These are phyloP conservation scores for Scaptomyza caliginosa DNA, from an alignment of 2,888 invertebrate species.

Conservation along the genomic window DNA sequence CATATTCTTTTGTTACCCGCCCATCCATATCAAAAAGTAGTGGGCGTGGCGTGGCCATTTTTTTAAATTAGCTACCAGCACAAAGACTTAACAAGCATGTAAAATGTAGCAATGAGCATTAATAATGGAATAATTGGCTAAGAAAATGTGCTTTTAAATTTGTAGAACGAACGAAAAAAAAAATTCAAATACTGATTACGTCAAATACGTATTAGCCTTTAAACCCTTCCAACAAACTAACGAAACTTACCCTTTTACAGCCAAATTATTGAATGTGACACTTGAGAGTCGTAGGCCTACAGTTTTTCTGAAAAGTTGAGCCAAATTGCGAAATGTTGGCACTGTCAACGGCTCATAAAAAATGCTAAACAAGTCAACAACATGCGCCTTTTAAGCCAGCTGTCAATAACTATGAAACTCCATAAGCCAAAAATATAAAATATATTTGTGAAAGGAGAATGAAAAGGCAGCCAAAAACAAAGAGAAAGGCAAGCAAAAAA, in stretches of 20 bases:
- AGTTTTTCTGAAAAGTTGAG: constrained; percentile 10
- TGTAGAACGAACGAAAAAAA: too few species aligned
- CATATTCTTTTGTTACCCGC: constrained; percentile 57
- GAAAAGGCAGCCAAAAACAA: constrained; percentile 1
- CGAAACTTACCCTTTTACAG: constrained; percentile 47
- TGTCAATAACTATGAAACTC: constrained; percentile 68
- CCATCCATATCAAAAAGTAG: background rate
- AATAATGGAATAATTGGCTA: constrained; percentile 18
- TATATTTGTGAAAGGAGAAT: background rate
- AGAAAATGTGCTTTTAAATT: background rate
- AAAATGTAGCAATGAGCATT: constrained; percentile 9
- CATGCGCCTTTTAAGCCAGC: constrained; percentile 60
- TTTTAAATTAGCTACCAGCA: constrained; percentile 51
- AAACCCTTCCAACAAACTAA: constrained; percentile 10
- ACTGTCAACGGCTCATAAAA: constrained; percentile 62
- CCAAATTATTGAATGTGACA: constrained; percentile 64
- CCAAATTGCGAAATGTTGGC: constrained; percentile 36
- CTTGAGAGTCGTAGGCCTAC: constrained; percentile 22
- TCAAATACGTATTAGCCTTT: background rate
- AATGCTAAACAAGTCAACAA: constrained; percentile 69
- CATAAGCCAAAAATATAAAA: constrained; percentile 25
- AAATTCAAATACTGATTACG: constrained; percentile 4
- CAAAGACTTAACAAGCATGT: constrained; percentile 28
- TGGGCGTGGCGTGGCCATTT: constrained; percentile 19
- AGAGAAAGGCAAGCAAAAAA: constrained; percentile 30